A percentile compares a stretch with the other conserved stretches of the same genome.
These are phyloP conservation scores for Philhelius pedissequus DNA, from an alignment of 2,888 invertebrate species.

Conservation along the genomic window DNA sequence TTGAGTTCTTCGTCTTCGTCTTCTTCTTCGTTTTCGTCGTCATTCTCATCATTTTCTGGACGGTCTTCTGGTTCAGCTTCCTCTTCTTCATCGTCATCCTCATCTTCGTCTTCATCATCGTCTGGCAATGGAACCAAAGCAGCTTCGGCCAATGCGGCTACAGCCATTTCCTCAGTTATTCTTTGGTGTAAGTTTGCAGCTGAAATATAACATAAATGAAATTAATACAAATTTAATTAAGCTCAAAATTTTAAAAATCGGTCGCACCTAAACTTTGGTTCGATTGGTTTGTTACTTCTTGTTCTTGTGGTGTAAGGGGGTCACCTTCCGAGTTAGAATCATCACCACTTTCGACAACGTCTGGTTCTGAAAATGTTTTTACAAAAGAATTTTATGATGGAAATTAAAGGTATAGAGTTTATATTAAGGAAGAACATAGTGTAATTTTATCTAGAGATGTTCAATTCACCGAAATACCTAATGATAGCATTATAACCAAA, in stretches of 20 bases:
- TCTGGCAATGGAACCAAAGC: constrained; percentile 47
- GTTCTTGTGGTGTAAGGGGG: constrained; percentile 27
- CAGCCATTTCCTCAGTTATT: constrained; percentile 16
- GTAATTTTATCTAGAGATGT: no score
- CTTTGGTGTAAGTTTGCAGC: constrained; percentile 21
- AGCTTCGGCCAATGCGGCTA: constrained; percentile 30
- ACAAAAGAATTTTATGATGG: background rate
- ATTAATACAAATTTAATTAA: background rate
- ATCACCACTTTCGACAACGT: constrained; percentile 71
- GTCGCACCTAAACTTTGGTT: constrained; percentile 1
- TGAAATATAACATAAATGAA: background rate
- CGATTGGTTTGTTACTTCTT: constrained; percentile 13
- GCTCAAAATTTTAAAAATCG: background rate
- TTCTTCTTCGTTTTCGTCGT: constrained; percentile 53
- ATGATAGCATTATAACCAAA: no score
- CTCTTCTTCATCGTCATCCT: constrained; percentile 56
- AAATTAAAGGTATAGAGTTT: no score
- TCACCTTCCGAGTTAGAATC: constrained; percentile 64
- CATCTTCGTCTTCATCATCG: constrained; percentile 65
- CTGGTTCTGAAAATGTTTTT: background rate
- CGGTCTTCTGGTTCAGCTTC: constrained; percentile 61
- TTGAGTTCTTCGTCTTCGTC: constrained; percentile 59
- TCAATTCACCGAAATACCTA: no score
- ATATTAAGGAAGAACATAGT: no score
- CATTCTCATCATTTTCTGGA: constrained; percentile 47